Evolutionary conservation across 2,797 vertebrate genomes (phyloP), one percentile per base, ranked within the genome.

Genomic region (Ispidina lecontei): DNA sequence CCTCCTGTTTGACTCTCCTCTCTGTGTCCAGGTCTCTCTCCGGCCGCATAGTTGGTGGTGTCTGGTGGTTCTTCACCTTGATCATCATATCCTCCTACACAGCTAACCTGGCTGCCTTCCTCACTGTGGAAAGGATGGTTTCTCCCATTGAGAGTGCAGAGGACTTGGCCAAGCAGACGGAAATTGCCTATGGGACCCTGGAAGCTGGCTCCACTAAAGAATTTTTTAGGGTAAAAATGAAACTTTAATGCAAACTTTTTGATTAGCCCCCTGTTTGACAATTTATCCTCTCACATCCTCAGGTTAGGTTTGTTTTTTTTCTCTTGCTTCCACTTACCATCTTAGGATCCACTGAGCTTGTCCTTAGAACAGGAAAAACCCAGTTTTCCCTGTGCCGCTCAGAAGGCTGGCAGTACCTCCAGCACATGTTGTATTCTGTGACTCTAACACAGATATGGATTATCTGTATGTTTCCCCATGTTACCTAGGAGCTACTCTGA

Each of bases 1-100:
- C n/a, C 31, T 73, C 56, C 71, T 58, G 69, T 59, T 62, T 94
- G 65, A 88, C 82, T 92, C 83, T 94, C 29, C 62, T 85, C 76
- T 95, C 89, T 97, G 60, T 87, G 73, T 94, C 86, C 90, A 99
- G 99, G 97, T 99, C 99, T 81, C 98, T 99, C 77, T 99, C 99
- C 0, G 99, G 99, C 59, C 98, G 99, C 51, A 99, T 99, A 52
- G 99, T 99, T 0, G 99, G 99, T 56, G 99, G 99, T 2, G 99
- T 99, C 93, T 99, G 99, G 99, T 99, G 99, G 99, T 99, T 99
- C 98, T 99, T 99, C 98, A 99, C 99, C 85, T 98, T 99, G 96
- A 99, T 99, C 98, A 99, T 99, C 98, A 99, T 99, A 96, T 99
- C 99, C 15, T 99, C 99, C 84, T 99, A 99, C 94, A 99, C 99